Percentiles rank a stretch among this genome's conserved stretches.
Evolutionary conservation across 1,140 invertebrate species (phyloP).

Genomic region (Temnothorax longispinosus): DNA sequence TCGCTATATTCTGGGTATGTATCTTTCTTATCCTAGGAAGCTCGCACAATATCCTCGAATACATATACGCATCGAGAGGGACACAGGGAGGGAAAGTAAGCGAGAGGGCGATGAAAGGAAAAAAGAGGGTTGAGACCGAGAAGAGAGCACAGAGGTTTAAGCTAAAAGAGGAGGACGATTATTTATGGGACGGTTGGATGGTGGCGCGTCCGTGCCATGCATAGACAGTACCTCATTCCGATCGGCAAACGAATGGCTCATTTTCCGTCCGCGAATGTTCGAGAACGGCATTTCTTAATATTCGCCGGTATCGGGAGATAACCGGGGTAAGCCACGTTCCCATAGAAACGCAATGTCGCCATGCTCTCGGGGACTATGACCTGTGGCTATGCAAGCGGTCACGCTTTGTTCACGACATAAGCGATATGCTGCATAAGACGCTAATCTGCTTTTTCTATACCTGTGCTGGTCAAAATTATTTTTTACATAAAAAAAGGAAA

Average conservation of each 20-base stretch:
- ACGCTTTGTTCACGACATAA: neutral
- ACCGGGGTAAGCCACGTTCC: slow-evolving; percentile 75
- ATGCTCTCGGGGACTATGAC: neutral
- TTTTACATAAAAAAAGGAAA: neutral
- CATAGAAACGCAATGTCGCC: slow-evolving; percentile 78
- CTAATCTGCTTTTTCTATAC: neutral
- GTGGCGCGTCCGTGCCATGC: slow-evolving; percentile 82
- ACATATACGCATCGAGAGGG: slow-evolving; percentile 6
- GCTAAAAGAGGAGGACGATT: slow-evolving; percentile 71
- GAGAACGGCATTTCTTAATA: slow-evolving; percentile 82
- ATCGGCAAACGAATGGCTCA: slow-evolving; percentile 78
- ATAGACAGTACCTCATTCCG: slow-evolving; percentile 82
- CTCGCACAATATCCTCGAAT: slow-evolving; percentile 35
- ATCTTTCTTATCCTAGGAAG: slow-evolving; percentile 14
- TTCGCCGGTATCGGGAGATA: slow-evolving; percentile 79
- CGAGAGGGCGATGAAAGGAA: slow-evolving; percentile 69
- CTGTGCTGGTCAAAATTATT: neutral
- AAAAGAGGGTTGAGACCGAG: slow-evolving; percentile 63
- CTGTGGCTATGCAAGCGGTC: neutral
- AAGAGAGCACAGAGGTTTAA: slow-evolving; percentile 26
- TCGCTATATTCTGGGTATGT: neutral
- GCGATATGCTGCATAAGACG: neutral
- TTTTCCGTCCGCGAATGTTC: slow-evolving; percentile 79
- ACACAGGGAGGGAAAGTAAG: slow-evolving; percentile 53
- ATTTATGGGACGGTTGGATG: slow-evolving; percentile 80